Evolutionary conservation across 2,888 invertebrate species (phyloP).

Genomic region (Caenorhabditis becei): DNA sequence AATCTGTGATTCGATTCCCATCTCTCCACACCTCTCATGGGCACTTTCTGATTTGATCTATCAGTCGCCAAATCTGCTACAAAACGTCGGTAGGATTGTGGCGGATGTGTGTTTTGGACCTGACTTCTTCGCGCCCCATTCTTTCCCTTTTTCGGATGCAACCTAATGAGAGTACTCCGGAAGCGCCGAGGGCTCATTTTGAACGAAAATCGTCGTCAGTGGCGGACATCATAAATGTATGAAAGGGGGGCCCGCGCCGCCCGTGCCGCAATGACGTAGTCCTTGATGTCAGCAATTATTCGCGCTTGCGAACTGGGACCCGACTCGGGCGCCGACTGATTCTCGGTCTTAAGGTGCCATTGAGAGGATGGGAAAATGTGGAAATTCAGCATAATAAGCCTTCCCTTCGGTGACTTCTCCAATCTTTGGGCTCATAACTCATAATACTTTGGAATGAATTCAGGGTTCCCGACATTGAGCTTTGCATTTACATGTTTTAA

Average conservation of each 20-base stretch:
- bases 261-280: slow-evolving; percentile 36
- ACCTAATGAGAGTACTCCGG: slow-evolving; percentile 53
- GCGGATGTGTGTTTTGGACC: slow-evolving; percentile 40
- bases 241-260: slow-evolving; percentile 7
- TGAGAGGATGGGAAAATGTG: not conserved
- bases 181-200: slow-evolving; percentile 17
- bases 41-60: slow-evolving; percentile 26
- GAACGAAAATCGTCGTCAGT: slow-evolving; percentile 45
- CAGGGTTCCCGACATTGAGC: not conserved
- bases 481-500: too few species aligned
- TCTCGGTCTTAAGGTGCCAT: not conserved
- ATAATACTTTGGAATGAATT: not conserved
- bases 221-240: slow-evolving; percentile 54
- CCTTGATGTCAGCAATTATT: slow-evolving; percentile 46
- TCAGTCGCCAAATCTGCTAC: not conserved
- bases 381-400: not conserved
- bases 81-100: slow-evolving; percentile 9
- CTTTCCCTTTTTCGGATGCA: slow-evolving; percentile 40
- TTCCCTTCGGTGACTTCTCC: not conserved
- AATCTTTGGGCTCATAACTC: slow-evolving; percentile 7
- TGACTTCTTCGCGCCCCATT: not conserved
- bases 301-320: not conserved
- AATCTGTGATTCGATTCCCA: slow-evolving; percentile 7
- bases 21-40: not conserved
- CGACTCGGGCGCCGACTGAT: not conserved